phyloP scores from a whole-genome alignment of 2,113 vertebrate genomes.

The Hucho hucho region DNA sequence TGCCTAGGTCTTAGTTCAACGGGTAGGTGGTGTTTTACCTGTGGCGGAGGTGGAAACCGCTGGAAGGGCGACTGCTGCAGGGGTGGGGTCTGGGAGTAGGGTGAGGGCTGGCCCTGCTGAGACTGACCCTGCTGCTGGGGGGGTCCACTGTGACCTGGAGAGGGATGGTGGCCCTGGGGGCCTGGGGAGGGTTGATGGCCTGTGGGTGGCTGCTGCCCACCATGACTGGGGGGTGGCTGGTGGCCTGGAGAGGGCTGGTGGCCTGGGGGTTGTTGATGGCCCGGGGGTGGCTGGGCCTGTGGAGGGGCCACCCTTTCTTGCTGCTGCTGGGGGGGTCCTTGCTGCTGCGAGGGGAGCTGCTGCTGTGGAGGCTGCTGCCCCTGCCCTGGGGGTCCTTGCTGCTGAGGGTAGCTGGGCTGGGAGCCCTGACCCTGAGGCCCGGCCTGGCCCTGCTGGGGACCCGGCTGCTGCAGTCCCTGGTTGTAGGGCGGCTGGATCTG shows the following conservation, averaged over 20 bases:
- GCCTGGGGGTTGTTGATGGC: too few species aligned
- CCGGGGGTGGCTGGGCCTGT: slow-evolving; percentile 49
- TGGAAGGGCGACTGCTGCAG: slow-evolving; percentile 88
- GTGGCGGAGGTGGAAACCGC: slow-evolving; percentile 93
- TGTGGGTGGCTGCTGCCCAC: slow-evolving; percentile 33
- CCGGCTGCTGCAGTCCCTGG: slow-evolving; percentile 68
- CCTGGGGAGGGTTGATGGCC: slow-evolving; percentile 26
- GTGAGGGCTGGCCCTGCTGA: slow-evolving; percentile 74
- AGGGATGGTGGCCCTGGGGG: background rate
- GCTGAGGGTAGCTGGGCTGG: slow-evolving; percentile 75
- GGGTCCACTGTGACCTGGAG: background rate
- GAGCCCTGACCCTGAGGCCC: slow-evolving; percentile 41
- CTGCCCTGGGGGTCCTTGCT: slow-evolving; percentile 73
- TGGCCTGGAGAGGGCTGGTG: too few species aligned
- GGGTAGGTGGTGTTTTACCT: slow-evolving; percentile 73
- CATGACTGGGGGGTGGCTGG: too few species aligned
- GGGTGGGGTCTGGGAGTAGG: slow-evolving; percentile 78
- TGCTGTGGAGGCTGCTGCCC: slow-evolving; percentile 54
- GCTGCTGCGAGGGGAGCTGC: slow-evolving; percentile 49
- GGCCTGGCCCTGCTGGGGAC: slow-evolving; percentile 75
- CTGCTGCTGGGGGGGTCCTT: slow-evolving; percentile 35
- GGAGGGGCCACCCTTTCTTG: slow-evolving; percentile 58
- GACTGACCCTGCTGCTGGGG: slow-evolving; percentile 17
- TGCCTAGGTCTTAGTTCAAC: background rate
- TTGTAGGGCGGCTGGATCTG: slow-evolving; percentile 71